A percentile compares a stretch with the other conserved stretches of the same genome.
Conservation (phyloP, 1,140 invertebrate genomes). For the Metaphire vulgaris region DNA sequence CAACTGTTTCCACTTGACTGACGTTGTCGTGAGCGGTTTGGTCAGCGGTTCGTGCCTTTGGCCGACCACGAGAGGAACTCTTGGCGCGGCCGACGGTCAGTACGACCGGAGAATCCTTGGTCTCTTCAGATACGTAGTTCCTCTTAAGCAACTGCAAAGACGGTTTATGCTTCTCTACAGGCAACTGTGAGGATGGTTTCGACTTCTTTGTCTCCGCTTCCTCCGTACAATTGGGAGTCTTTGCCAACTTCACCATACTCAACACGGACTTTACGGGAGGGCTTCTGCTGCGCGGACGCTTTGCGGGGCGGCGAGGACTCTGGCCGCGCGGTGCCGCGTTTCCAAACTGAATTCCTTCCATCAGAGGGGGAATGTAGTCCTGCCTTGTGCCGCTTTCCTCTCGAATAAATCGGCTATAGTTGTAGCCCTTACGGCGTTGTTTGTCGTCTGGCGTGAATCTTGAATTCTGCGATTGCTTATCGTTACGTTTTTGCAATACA, state of each 20-base stretch:
- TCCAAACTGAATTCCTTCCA: not conserved
- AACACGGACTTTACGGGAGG: not conserved
- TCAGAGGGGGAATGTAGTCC: not conserved
- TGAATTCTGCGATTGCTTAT: too few species aligned
- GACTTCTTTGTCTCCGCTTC: too few species aligned
- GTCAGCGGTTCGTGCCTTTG: not conserved
- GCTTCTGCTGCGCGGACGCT: not conserved
- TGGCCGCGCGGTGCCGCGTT: not conserved
- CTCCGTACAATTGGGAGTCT: not conserved
- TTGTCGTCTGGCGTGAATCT: not conserved
- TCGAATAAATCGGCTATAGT: not conserved
- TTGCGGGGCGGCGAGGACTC: not conserved
- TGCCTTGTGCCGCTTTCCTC: not conserved
- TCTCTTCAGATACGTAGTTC: not conserved
- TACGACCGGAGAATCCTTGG: not conserved
- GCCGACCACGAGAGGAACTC: not conserved
- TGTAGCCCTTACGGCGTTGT: not conserved
- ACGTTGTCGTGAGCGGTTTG: not conserved
- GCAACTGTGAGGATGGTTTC: too few species aligned
- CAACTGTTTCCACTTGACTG: not conserved
- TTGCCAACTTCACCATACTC: not conserved
- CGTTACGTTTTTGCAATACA: too few species aligned
- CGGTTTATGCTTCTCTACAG: too few species aligned
- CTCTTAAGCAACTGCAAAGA: not conserved
- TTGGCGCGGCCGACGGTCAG: not conserved